Conservation (phyloP, 2,797 vertebrate genomes). For the Limnodromus scolopaceus region DNA sequence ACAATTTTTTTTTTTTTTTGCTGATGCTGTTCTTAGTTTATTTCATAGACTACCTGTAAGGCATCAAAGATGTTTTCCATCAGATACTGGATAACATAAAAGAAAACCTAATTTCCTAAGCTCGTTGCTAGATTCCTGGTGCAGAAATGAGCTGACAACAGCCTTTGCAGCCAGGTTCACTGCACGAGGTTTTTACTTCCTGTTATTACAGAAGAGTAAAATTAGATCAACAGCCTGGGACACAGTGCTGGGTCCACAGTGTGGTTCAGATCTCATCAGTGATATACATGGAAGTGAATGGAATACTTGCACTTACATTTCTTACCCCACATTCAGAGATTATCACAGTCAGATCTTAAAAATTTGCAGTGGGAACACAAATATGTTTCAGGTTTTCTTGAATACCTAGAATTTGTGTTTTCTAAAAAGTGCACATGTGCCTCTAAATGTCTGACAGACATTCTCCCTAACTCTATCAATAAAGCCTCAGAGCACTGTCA, state of each 20-base stretch:
- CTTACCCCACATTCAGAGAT: background rate
- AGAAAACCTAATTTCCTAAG: background rate
- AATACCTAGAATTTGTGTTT: background rate
- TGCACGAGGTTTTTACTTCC: background rate
- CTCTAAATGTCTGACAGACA: background rate
- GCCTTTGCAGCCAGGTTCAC: background rate
- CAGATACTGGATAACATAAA: background rate
- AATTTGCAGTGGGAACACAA: background rate
- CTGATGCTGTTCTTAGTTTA: background rate
- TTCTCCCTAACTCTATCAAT: background rate
- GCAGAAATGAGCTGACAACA: background rate
- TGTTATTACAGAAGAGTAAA: background rate
- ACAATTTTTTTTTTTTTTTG: background rate
- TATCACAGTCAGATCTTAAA: background rate
- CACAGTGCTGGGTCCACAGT: rapidly evolving
- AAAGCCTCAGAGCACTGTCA: background rate
- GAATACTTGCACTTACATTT: background rate
- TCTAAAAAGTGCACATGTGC: background rate
- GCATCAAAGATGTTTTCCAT: background rate
- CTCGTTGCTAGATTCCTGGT: background rate
- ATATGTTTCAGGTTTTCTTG: background rate
- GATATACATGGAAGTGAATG: background rate
- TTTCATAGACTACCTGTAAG: background rate
- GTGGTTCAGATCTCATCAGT: background rate
- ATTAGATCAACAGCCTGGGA: background rate